Evolutionary conservation across 2,888 invertebrate species (phyloP).

Genomic region (Polydrusus cervinus): DNA sequence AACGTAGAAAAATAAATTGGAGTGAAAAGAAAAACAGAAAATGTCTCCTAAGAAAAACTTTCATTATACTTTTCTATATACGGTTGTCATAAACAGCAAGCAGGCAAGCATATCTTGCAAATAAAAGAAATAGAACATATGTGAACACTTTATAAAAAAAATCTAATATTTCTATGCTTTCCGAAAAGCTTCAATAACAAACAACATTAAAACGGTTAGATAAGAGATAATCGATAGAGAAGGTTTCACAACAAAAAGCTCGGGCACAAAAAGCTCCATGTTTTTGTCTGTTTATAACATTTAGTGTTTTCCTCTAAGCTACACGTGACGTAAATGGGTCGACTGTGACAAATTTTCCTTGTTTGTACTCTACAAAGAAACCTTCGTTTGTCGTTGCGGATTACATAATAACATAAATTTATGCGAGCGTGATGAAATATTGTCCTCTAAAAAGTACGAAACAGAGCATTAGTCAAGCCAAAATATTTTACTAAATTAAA

Average conservation of each 20-base stretch:
- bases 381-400: slow-evolving; percentile 52
- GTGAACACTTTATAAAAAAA: slow-evolving; percentile 1
- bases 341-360: slow-evolving; percentile 62
- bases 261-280: slow-evolving; percentile 53
- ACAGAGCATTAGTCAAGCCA: not conserved
- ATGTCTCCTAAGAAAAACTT: not conserved
- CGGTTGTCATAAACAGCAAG: slow-evolving; percentile 3
- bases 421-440: slow-evolving; percentile 55
- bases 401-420: slow-evolving; percentile 57
- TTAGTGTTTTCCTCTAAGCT: slow-evolving; percentile 53
- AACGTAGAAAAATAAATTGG: too few species aligned
- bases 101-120: not conserved
- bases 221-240: slow-evolving; percentile 24
- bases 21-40: too few species aligned
- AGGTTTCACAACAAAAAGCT: slow-evolving; percentile 24
- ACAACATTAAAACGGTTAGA: slow-evolving; percentile 25
- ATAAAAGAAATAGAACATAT: slow-evolving; percentile 1
- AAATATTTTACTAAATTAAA: not conserved
- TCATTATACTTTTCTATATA: not conserved
- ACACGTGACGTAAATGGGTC: slow-evolving; percentile 61
- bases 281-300: slow-evolving; percentile 57
- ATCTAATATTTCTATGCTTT: slow-evolving; percentile 15
- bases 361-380: slow-evolving; percentile 58
- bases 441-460: slow-evolving; percentile 10
- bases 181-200: slow-evolving; percentile 24